A percentile compares a stretch with the other conserved stretches of the same genome.
phyloP scores from a whole-genome alignment of 2,113 vertebrate species.

The Muscicapa adusta region DNA sequence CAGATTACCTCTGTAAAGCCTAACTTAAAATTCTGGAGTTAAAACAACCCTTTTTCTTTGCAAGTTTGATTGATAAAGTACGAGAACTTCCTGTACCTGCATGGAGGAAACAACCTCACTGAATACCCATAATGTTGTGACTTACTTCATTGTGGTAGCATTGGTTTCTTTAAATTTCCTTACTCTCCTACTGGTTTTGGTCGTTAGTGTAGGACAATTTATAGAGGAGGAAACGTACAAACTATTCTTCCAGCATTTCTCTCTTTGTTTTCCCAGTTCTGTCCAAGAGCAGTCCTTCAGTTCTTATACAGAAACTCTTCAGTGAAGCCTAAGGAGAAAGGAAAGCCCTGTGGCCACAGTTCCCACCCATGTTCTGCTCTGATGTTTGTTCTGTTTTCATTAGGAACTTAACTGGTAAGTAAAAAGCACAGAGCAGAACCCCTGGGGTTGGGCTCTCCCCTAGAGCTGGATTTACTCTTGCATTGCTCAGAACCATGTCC shows the following conservation, averaged over 20 bases:
- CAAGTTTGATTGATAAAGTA: not conserved
- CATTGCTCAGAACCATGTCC: not conserved
- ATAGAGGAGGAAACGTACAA: not conserved
- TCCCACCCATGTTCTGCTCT: not conserved
- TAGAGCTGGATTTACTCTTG: not conserved
- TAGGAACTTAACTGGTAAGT: not conserved
- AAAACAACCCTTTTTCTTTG: not conserved
- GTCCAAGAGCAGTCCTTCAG: not conserved
- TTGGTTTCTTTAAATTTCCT: not conserved
- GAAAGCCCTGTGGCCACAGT: not conserved
- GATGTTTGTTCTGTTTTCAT: not conserved
- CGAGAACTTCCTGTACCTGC: not conserved
- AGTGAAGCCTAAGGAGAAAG: not conserved
- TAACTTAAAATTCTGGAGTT: not conserved
- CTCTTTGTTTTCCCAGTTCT: not conserved
- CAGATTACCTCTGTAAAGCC: not conserved
- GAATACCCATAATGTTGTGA: not conserved
- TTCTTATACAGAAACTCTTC: not conserved
- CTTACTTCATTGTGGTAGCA: not conserved
- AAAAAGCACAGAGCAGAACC: not conserved
- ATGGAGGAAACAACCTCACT: not conserved
- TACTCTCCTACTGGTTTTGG: not conserved
- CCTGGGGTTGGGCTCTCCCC: not conserved
- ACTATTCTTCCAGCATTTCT: not conserved
- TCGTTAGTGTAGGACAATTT: not conserved